These are phyloP conservation scores for Galeruca laticollis DNA, from an alignment of 2,888 invertebrate genomes.

Conservation along the genomic window DNA sequence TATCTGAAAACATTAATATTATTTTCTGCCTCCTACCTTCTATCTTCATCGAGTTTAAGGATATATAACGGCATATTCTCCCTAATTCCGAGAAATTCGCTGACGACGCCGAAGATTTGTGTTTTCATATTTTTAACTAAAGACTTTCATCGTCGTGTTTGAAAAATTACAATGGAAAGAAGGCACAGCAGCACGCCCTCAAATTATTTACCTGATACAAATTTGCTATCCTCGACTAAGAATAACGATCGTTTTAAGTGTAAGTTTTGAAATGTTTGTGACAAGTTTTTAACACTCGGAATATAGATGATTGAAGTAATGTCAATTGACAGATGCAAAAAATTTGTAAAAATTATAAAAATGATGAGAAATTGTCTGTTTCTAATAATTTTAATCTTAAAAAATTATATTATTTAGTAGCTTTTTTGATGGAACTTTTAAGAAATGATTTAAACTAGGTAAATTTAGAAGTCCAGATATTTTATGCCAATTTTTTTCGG, in stretches of 20 bases:
- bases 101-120: slow-evolving; percentile 40
- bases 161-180: slow-evolving; percentile 40
- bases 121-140: slow-evolving; percentile 46
- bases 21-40: too few relatives aligned
- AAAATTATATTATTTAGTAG: too few relatives aligned
- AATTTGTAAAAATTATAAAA: too few relatives aligned
- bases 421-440: too few relatives aligned
- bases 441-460: too few relatives aligned
- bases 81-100: slow-evolving; percentile 31
- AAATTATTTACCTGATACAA: slow-evolving; percentile 43
- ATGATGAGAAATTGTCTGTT: too few relatives aligned
- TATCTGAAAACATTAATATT: too few relatives aligned
- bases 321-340: too few relatives aligned
- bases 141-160: slow-evolving; percentile 44
- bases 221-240: slow-evolving; percentile 19
- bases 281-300: slow-evolving; percentile 27
- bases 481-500: too few relatives aligned
- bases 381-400: too few relatives aligned
- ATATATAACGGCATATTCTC: slow-evolving; percentile 7
- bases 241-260: too few relatives aligned
- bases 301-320: neutral
- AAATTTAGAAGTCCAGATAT: too few relatives aligned
- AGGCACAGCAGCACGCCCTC: slow-evolving; percentile 33
- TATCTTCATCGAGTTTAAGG: neutral
- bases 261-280: slow-evolving; percentile 27